Conservation (phyloP, 2,113 vertebrate species). For the Okapia johnstoni region DNA sequence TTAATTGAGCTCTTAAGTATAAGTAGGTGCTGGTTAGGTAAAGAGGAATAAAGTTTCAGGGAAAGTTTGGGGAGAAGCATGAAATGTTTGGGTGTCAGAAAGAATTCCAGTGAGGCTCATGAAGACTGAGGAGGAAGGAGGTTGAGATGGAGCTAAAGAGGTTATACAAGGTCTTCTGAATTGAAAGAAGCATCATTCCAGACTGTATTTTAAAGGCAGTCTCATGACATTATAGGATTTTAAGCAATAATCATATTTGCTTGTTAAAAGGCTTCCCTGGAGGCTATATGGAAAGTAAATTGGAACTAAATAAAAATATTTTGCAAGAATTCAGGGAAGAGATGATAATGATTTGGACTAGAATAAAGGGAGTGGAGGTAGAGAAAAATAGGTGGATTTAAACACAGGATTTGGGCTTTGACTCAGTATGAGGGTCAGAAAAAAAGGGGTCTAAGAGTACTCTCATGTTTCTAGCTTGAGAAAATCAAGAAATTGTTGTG, state of each 20-base stretch:
- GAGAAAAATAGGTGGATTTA: neutral
- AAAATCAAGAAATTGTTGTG: neutral
- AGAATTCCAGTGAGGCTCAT: neutral
- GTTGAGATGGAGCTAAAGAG: neutral
- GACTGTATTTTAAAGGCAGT: constrained; percentile 1
- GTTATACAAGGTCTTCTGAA: neutral
- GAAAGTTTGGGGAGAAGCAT: neutral
- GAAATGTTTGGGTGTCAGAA: neutral
- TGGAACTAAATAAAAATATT: neutral
- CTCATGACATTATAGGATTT: neutral
- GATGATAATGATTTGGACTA: neutral
- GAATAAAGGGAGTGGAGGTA: neutral
- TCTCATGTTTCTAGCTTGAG: neutral
- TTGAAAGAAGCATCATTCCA: neutral
- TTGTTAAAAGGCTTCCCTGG: neutral
- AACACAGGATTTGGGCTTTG: neutral
- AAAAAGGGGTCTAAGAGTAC: neutral
- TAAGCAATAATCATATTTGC: neutral
- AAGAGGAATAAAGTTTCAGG: neutral
- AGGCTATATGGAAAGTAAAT: neutral
- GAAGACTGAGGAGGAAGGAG: neutral
- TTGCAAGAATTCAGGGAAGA: neutral
- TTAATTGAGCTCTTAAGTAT: neutral
- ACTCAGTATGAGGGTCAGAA: neutral
- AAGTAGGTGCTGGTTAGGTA: neutral